Evolutionary conservation across 2,113 vertebrate species (phyloP), one percentile per base, ranked within the genome.

Genomic region (Octodon degus): DNA sequence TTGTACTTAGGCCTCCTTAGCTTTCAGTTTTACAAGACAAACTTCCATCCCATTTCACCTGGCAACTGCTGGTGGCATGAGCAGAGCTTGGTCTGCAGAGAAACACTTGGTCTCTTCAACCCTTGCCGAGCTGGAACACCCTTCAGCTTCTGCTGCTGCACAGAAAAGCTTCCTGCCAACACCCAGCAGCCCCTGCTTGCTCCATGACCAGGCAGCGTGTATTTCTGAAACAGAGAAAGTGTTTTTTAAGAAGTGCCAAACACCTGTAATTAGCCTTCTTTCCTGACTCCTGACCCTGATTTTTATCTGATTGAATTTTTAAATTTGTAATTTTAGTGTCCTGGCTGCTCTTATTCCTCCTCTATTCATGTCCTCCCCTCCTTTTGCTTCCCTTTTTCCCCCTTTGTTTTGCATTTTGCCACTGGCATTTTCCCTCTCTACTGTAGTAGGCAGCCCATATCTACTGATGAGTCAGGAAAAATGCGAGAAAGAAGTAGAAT

Each of bases 221-320:
- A 43, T 43, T 43, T 43, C 43, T 43, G 22, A 76, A 63, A 20
- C 2, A 19, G 17, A 30, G n/a, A 94, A 82, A 86, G 14, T 25
- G 37, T 68, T 55, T 72, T 63, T 84, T 74, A 92, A 93, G 60
- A 90, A 40, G 27, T 81, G 67, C 8, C 58, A 74, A 0, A 47
- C 22, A 84, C 27, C 37, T 94, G 3, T 93, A 90, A 50, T 63
- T 89, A 76, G n/a, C 68, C 17, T 93, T 86, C 24, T 63, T 10
- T 47, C 81, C 47, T 37, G 43, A 43, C 43, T 43, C 43, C 43
- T 47, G 62, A 89, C 12, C 43, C 34, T 72, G 37, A 86, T 60
- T 94, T 86, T 87, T 79, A 74, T 81, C 74, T 86, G 76, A 93
- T 76, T 17, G 9, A 8, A 50, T 50, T 91, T 90, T 90, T 70